Evolutionary conservation across 1,140 invertebrate species (phyloP).

Genomic region (Zaprionus capensis): DNA sequence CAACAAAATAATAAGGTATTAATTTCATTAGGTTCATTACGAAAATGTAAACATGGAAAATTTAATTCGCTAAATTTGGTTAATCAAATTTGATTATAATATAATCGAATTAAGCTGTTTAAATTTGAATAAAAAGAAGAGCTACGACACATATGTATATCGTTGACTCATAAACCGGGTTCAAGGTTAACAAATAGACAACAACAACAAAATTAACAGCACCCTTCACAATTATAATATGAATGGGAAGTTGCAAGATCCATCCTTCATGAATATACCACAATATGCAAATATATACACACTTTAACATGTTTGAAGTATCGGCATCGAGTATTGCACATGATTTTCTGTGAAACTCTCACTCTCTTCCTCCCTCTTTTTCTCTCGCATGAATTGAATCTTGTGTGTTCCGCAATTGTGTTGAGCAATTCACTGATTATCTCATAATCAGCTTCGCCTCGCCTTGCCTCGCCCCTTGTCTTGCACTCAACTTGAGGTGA

Average conservation of each 20-base stretch:
- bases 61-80: background rate
- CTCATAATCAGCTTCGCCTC: slow-evolving; percentile 72
- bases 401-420: slow-evolving; percentile 50
- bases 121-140: background rate
- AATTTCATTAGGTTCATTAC: background rate
- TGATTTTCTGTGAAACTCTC: slow-evolving; percentile 1
- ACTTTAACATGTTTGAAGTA: background rate
- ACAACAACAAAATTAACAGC: too few relatives aligned
- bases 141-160: background rate
- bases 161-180: background rate
- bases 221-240: slow-evolving; percentile 1
- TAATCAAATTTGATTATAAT: slow-evolving; percentile 4
- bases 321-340: slow-evolving; percentile 1
- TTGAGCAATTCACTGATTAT: slow-evolving; percentile 73
- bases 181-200: background rate
- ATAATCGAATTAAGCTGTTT: background rate
- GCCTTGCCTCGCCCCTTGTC: slow-evolving; percentile 28
- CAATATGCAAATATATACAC: background rate
- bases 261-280: background rate
- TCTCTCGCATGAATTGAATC: slow-evolving; percentile 46
- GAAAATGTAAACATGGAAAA: background rate
- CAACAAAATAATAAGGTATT: background rate
- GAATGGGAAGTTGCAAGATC: slow-evolving; percentile 6
- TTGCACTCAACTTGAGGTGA: slow-evolving; percentile 51
- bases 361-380: slow-evolving; percentile 22